Base-by-base conservation (phyloP, 2,113 vertebrate genomes). In the Pao palembangensis region DNA sequence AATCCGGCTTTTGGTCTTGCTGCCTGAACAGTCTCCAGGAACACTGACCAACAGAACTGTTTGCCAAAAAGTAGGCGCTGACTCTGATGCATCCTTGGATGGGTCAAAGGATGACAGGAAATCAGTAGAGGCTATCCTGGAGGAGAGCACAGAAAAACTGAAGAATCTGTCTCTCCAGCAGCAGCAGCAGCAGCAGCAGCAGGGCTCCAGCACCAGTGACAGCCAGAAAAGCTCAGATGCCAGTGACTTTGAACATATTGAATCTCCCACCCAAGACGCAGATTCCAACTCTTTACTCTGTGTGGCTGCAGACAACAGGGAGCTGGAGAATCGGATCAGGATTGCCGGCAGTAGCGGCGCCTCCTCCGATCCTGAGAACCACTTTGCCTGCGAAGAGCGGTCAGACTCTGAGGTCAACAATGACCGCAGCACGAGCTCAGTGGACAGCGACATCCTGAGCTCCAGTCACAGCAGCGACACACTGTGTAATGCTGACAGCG, bases 381-480 rank as follows among this genome's bases (percentile, higher is more conserved):
- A 94, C 31, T 93, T 96, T 57, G 92, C 92, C 15, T 92, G 92
- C 0, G 97, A 99, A 82, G 97, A 99, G 67, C 92, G 95, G 1
- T 99, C 97, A 0, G 97, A 99, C 85, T 98, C 96, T 0, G 97
- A 99, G 41, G 90, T 97, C 66, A 98, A 99, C 80, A 99, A 99
- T 0, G 97, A 99, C 86, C 91, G 95, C 87, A 98, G 97, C 68
- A 98, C 96, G 0, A 99, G 97, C 79, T 99, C 97, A 0, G 96
- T 99, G 87, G 97, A 99, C 92, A 99, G 96, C 7, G 96, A 99
- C 60, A 98, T 98, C 79, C 93, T 99, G 61, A 99, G 97, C 90
- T 99, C 97, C 66, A 98, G 96, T 79, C 96, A 99, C 70, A 99
- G 97, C 79, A 99, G 96, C 31, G 97, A 99, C 76, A 99, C 97